Conservation (phyloP, 53 echinoderm and acorn worm species). For the Henricia sp. region DNA sequence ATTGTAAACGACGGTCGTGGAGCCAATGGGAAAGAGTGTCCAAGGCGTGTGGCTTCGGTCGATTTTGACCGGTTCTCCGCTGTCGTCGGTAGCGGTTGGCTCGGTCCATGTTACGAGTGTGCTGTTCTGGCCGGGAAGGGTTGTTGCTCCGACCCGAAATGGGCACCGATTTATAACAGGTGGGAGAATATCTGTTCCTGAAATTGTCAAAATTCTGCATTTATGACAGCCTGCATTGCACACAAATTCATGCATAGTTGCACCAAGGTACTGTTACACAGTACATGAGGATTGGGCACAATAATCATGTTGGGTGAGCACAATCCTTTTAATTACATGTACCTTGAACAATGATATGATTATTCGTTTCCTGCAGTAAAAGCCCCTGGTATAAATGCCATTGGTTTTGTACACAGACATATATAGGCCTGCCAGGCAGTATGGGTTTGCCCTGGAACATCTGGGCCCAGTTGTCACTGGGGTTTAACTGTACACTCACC, state of each 20-base stretch:
- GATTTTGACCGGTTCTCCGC: conserved; percentile 14
- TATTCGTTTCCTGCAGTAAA: no score
- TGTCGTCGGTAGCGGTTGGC: conserved; percentile 23
- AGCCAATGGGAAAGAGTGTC: conserved; percentile 21
- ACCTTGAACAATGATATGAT: no score
- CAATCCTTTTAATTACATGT: no score
- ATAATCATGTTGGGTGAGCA: no score
- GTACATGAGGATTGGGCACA: no score
- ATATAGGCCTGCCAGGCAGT: no score
- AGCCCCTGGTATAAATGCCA: no score
- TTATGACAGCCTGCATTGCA: background rate
- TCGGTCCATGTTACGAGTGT: conserved; percentile 17
- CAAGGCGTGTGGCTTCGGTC: conserved; percentile 4
- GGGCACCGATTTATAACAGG: conserved; percentile 16
- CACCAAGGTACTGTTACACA: background rate
- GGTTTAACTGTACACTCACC: no score
- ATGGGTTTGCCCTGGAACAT: no score
- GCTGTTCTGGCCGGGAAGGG: background rate
- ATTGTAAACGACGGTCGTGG: background rate
- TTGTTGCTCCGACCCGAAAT: background rate
- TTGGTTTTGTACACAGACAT: no score
- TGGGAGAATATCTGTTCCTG: conserved; percentile 36
- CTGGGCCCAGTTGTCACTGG: no score
- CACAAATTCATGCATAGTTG: background rate
- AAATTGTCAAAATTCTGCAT: background rate